Base-by-base conservation (phyloP, 2,888 invertebrate species). In the Physocephala rufipes region DNA sequence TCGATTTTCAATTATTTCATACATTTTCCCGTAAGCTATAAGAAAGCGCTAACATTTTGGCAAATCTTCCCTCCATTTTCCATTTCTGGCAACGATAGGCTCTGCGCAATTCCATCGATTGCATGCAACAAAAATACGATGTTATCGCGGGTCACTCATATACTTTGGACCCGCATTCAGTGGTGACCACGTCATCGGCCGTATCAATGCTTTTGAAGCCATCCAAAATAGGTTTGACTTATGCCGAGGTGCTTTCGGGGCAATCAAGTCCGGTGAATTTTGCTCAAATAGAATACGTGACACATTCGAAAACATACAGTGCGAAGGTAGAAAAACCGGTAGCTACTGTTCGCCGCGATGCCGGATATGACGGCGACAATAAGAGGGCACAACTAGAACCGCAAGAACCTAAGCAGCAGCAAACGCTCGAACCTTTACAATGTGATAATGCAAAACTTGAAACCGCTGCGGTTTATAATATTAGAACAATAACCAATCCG, bases 211-310 rank as follows among this genome's bases (percentile, higher is more conserved):
- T 86, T 80, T 83, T 87, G 77, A 87, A 86, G 77, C 85, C 83
- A 77, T 81, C 82, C 73, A 82, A 82, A 76, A 77, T 82, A 78
- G 87, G 87, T 79, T 82, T 87, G 75, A 87, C 89, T 74, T 92
- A 91, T 87, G 91, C 92, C 78, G 92, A 90, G 84, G 92, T 93
- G 82, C 89, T 92, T 80, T 90, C 92, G 81, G 91, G 92, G 78
- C 86, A 87, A 74, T 82, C 87, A 77, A 86, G 86, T 81, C 86
- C 85, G 21, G 81, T 83, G 72, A 80, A 80, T 78, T 70, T 79
- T 80, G 82, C 79, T 64, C 71, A 65, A 67, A 75, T 74, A 30
- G 76, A 76, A 67, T 73, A 24, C 24, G 71, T 75, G 64, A 74
- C 76, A 26, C 73, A 74, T 47, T 51, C 71, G 12, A 71, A 71